Evolutionary conservation across 1,140 invertebrate genomes (phyloP).

Genomic region (Drosophila ambigua): DNA sequence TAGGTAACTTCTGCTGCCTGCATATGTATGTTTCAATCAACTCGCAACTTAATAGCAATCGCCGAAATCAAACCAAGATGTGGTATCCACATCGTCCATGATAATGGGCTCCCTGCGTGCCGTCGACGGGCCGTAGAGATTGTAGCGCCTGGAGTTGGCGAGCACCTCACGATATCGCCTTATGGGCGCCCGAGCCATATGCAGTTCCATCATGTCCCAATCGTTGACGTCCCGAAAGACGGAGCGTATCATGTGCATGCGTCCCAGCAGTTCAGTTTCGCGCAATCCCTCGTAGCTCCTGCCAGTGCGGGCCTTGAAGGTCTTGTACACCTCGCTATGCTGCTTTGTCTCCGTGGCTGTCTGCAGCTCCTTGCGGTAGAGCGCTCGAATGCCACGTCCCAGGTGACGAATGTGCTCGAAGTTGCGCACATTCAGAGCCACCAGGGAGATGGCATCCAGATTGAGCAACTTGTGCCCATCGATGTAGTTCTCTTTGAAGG

Average conservation of each 20-base stretch:
- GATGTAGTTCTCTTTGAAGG: conserved; percentile 71
- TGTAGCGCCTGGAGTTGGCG: conserved; percentile 58
- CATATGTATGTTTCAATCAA: too few species aligned
- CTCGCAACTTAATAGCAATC: conserved; percentile 46
- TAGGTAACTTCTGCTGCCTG: background rate
- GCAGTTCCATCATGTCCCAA: conserved; percentile 70
- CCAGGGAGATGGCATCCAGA: conserved; percentile 67
- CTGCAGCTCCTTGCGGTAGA: conserved; percentile 67
- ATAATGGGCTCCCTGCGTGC: conserved; percentile 58
- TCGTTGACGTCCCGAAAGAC: conserved; percentile 72
- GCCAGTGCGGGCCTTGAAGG: conserved; percentile 63
- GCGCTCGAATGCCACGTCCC: conserved; percentile 64
- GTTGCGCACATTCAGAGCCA: conserved; percentile 70
- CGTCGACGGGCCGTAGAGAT: conserved; percentile 63
- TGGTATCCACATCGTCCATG: conserved; percentile 58
- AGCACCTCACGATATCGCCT: conserved; percentile 64
- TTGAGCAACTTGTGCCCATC: conserved; percentile 73
- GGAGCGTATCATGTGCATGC: conserved; percentile 65
- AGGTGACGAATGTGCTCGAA: conserved; percentile 75
- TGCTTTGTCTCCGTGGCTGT: conserved; percentile 58
- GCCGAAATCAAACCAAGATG: conserved; percentile 53
- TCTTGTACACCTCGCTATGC: conserved; percentile 69
- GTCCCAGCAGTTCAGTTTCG: conserved; percentile 60
- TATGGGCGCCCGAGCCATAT: conserved; percentile 60
- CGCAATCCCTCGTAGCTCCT: conserved; percentile 62